Evolutionary conservation across 2,113 vertebrate genomes (phyloP), one percentile per base, ranked within the genome.

Genomic region (Podocnemis expansa): DNA sequence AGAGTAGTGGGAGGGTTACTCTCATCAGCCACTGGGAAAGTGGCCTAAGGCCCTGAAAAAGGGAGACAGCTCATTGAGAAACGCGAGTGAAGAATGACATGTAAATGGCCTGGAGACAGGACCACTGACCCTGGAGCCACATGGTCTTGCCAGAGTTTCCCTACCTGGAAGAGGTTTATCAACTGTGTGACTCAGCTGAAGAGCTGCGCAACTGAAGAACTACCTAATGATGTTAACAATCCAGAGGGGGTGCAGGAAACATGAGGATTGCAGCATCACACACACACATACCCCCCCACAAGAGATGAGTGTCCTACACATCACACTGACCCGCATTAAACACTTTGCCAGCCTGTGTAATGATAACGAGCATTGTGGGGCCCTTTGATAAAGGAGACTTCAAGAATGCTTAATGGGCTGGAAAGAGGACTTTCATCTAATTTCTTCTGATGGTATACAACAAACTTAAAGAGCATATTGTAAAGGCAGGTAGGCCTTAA

Each of bases 331-430:
- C 56, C 81, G 86, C 85, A 89, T 80, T 16, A 96, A 96, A 91
- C 55, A 93, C 91, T 91, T 93, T 80, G 82, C 54, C 22, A 88
- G 89, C 82, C 81, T 82, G 91, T 4, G 8, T 85, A 89, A 95
- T 52, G 82, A 41, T 84, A 89, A 82, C 3, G 8, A 91, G 80
- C 38, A 25, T 56, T 67, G 73, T 78, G 84, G 22, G 88, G 52
- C 75, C 84, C 63, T 67, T 58, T 84, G 58, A 25, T 5, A 81
- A 94, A 51, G 13, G 51, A 34, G 25, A 10, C 22, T 87, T 84
- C 83, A 51, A 3, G 43, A 43, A 49, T 58, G 80, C 41, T 10
- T 34, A 1, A 7, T 14, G 47, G 0, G 16, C 75, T 34, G 82
- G 70, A 86, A 82, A 82, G 55, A 95, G 85, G 75, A 60, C 79